phyloP scores from a whole-genome alignment of 2,888 invertebrate genomes.

The Acronicta aceris region DNA sequence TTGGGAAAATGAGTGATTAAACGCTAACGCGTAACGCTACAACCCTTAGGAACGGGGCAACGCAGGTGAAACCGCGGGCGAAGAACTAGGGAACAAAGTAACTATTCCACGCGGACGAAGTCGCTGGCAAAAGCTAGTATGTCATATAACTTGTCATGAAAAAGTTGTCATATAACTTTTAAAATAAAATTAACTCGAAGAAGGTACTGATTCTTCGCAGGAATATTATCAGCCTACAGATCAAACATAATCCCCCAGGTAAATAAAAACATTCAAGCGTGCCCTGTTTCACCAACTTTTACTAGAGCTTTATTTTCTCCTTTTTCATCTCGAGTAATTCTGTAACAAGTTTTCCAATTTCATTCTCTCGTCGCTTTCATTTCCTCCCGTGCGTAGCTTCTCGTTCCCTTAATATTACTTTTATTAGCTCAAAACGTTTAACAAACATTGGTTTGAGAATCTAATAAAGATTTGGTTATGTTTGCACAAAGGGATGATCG shows the following conservation, averaged over 20 bases:
- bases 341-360: conserved; percentile 89
- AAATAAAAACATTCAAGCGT: conserved; percentile 59
- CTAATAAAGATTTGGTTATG: conserved; percentile 80
- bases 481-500: conserved; percentile 70
- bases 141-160: too few relatives aligned
- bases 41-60: too few relatives aligned
- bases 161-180: conserved; percentile 11
- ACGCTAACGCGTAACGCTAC: too few relatives aligned
- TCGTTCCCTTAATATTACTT: conserved; percentile 85
- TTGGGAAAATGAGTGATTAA: too few relatives aligned
- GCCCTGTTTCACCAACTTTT: conserved; percentile 77
- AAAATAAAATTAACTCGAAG: conserved; percentile 14
- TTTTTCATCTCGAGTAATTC: conserved; percentile 85
- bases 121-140: too few relatives aligned
- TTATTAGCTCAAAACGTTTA: conserved; percentile 88
- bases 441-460: conserved; percentile 86
- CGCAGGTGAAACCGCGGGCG: too few relatives aligned
- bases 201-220: conserved; percentile 11
- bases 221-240: conserved; percentile 45
- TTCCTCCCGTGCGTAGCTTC: conserved; percentile 80
- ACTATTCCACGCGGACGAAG: too few relatives aligned
- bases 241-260: conserved; percentile 60
- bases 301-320: conserved; percentile 80
- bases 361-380: conserved; percentile 87
- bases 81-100: too few relatives aligned